Percentiles rank a stretch among this genome's conserved stretches.
These are phyloP conservation scores for Emesis russula DNA, from an alignment of 2,888 invertebrate species.

Conservation along the genomic window DNA sequence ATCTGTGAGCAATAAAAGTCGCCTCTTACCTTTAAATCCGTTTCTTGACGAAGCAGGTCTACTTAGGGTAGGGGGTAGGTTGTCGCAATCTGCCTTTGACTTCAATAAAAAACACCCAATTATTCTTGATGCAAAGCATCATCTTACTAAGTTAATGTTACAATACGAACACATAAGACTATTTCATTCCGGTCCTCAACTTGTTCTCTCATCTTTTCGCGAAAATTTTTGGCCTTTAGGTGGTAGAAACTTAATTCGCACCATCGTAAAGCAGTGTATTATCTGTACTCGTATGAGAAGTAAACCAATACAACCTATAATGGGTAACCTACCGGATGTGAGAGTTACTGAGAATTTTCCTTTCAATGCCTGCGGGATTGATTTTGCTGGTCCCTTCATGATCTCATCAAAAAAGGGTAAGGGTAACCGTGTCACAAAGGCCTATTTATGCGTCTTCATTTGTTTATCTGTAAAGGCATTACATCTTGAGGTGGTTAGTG, in stretches of 20 bases:
- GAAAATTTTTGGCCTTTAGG: constrained; percentile 14
- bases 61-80: constrained; percentile 37
- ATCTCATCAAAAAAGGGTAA: constrained; percentile 14
- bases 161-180: neutral
- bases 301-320: constrained; percentile 12
- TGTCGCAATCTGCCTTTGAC: neutral
- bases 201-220: neutral
- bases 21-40: constrained; percentile 1
- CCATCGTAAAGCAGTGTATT: constrained; percentile 39
- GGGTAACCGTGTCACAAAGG: constrained; percentile 27
- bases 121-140: constrained; percentile 16
- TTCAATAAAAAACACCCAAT: constrained; percentile 8
- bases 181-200: neutral
- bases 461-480: constrained; percentile 49
- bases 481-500: constrained; percentile 53
- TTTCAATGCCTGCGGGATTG: constrained; percentile 42
- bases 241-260: constrained; percentile 25
- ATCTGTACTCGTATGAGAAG: constrained; percentile 40
- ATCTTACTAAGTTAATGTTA: constrained; percentile 15
- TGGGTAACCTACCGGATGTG: constrained; percentile 40
- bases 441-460: constrained; percentile 53
- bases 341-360: neutral
- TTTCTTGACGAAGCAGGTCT: constrained; percentile 19
- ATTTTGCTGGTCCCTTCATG: constrained; percentile 49
- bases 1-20: neutral